Conservation (phyloP, 1,140 invertebrate species). For the Triops longicaudatus region DNA sequence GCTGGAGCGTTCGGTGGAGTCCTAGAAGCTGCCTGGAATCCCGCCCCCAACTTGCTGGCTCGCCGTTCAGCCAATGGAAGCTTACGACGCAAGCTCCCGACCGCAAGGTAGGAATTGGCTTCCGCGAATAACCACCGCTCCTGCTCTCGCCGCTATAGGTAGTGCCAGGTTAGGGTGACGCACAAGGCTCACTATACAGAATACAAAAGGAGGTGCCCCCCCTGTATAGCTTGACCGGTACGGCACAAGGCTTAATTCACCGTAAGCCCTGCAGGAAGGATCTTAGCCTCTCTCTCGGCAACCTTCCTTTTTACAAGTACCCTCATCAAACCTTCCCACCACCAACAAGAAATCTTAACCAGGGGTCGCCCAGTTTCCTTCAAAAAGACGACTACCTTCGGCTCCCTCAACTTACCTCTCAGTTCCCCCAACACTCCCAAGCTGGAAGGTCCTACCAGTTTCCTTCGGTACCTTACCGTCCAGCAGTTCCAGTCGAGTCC, state of each 20-base stretch:
- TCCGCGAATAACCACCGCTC: conserved; percentile 13
- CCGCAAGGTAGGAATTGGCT: conserved; percentile 10
- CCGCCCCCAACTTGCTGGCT: background rate
- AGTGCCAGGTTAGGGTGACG: background rate
- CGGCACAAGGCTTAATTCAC: background rate
- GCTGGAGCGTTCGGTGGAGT: background rate
- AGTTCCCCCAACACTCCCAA: background rate
- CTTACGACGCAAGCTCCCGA: conserved; percentile 6
- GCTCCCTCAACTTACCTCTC: background rate
- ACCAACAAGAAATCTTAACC: background rate
- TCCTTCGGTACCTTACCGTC: background rate
- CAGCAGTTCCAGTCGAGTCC: background rate
- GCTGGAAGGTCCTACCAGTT: background rate
- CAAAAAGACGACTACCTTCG: background rate
- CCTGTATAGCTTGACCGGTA: background rate
- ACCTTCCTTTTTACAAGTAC: no score
- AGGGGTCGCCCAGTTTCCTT: background rate
- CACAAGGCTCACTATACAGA: background rate
- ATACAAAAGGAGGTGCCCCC: background rate
- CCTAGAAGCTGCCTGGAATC: background rate
- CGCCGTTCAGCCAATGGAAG: background rate
- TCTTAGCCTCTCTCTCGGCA: background rate
- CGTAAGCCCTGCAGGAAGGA: conserved; percentile 1
- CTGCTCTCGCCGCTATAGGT: background rate
- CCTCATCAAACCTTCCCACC: no score